These are phyloP conservation scores for Echiichthys vipera DNA, from an alignment of 2,797 vertebrate species.

Conservation along the genomic window DNA sequence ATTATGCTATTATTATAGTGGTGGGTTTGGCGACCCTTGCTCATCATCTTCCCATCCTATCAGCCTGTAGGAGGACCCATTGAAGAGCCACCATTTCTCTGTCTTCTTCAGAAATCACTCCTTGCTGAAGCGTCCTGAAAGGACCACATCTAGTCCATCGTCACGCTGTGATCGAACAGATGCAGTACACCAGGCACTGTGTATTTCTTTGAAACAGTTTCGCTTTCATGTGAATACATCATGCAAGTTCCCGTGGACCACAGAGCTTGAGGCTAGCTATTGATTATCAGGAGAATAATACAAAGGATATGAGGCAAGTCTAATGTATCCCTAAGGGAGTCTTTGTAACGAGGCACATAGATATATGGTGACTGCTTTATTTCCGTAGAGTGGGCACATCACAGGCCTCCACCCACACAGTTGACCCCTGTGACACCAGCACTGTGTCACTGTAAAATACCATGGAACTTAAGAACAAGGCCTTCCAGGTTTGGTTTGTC, in stretches of 20 bases:
- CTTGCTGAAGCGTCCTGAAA: slow-evolving; percentile 19
- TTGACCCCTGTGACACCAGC: slow-evolving; percentile 21
- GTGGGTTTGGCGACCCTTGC: background rate
- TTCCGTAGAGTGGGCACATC: slow-evolving; percentile 31
- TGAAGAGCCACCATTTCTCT: slow-evolving; percentile 20
- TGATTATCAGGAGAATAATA: slow-evolving; percentile 48
- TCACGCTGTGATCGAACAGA: slow-evolving; percentile 30
- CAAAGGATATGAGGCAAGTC: slow-evolving; percentile 35
- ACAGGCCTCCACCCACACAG: slow-evolving; percentile 31
- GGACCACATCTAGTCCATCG: slow-evolving; percentile 39
- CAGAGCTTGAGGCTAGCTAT: slow-evolving; percentile 22
- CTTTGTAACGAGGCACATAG: slow-evolving; percentile 48
- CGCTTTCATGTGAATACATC: slow-evolving; percentile 46
- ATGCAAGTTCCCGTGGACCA: slow-evolving; percentile 10
- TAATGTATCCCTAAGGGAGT: slow-evolving; percentile 36
- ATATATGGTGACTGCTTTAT: slow-evolving; percentile 7
- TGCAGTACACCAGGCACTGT: background rate
- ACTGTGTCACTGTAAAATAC: background rate
- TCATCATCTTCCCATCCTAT: background rate
- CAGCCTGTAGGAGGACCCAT: background rate
- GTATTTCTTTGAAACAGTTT: slow-evolving; percentile 29
- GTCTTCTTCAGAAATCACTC: slow-evolving; percentile 30
- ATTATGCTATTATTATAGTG: slow-evolving; percentile 8
- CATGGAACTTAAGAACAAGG: background rate
- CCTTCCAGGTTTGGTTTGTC: background rate